Conservation (phyloP, 2,888 invertebrate genomes). For the Abrostola triplasia region DNA sequence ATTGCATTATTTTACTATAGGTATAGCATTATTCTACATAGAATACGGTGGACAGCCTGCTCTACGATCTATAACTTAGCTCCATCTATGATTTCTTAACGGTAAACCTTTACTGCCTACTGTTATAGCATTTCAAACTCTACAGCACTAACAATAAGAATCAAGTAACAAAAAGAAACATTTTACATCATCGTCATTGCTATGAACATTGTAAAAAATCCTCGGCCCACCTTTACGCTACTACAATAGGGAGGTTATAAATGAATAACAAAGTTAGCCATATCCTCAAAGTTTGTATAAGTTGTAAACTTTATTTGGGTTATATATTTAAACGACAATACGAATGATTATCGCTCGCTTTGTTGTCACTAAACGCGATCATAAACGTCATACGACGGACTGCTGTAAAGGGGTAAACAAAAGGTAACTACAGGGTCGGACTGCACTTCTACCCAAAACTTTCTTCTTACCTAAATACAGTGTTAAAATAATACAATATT, state of each 20-base stretch:
- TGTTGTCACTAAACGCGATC: slow-evolving; percentile 68
- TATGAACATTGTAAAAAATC: neutral
- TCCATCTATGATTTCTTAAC: no score
- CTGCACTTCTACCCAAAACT: neutral
- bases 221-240: slow-evolving; percentile 22
- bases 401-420: slow-evolving; percentile 60
- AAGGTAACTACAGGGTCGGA: slow-evolving; percentile 51
- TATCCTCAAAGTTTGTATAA: slow-evolving; percentile 16
- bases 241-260: slow-evolving; percentile 12
- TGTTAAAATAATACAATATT: no score
- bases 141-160: neutral
- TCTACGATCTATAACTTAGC: no score
- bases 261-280: slow-evolving; percentile 25
- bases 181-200: neutral
- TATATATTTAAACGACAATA: slow-evolving; percentile 68
- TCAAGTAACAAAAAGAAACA: neutral
- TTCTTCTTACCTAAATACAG: no score
- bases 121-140: no score
- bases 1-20: no score
- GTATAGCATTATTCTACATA: no score
- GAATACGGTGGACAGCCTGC: no score
- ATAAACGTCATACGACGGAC: slow-evolving; percentile 47
- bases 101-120: no score
- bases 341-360: slow-evolving; percentile 73
- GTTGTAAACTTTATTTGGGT: slow-evolving; percentile 67